These are phyloP conservation scores for Neoitamus cyanurus DNA, from an alignment of 2,888 invertebrate species.

Conservation along the genomic window DNA sequence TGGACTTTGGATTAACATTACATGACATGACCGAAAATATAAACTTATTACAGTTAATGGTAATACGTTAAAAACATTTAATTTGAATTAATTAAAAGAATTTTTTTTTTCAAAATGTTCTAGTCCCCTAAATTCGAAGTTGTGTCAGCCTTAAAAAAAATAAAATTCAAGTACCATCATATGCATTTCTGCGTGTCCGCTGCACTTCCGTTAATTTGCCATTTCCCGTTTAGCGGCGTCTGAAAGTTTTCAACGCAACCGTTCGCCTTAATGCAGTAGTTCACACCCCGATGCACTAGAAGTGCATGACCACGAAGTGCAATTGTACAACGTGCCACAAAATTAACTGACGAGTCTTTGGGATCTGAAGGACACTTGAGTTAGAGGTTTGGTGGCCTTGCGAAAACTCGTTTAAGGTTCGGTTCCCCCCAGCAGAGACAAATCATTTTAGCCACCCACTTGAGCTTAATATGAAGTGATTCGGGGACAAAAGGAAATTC, in stretches of 20 bases:
- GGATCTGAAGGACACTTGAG: background rate
- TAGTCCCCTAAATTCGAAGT: too few species aligned
- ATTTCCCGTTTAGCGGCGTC: background rate
- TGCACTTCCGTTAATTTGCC: background rate
- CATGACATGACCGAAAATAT: too few species aligned
- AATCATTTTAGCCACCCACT: conserved; percentile 6
- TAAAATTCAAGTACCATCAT: background rate
- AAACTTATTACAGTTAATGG: too few species aligned
- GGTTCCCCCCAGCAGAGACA: background rate
- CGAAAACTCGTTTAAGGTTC: background rate
- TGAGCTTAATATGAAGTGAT: background rate
- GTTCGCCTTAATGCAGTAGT: background rate
- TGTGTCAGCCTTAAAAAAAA: background rate
- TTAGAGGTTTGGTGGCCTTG: background rate
- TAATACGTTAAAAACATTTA: too few species aligned
- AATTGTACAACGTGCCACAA: background rate
- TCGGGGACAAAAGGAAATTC: background rate
- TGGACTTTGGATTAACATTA: too few species aligned
- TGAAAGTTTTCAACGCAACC: background rate
- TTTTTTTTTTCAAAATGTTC: too few species aligned
- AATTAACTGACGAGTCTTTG: background rate
- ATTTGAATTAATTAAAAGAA: too few species aligned
- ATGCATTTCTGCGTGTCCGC: background rate
- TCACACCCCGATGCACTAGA: background rate
- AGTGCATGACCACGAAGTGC: background rate